phyloP scores from a whole-genome alignment of 2,888 invertebrate species.

The Coremacera marginata region DNA sequence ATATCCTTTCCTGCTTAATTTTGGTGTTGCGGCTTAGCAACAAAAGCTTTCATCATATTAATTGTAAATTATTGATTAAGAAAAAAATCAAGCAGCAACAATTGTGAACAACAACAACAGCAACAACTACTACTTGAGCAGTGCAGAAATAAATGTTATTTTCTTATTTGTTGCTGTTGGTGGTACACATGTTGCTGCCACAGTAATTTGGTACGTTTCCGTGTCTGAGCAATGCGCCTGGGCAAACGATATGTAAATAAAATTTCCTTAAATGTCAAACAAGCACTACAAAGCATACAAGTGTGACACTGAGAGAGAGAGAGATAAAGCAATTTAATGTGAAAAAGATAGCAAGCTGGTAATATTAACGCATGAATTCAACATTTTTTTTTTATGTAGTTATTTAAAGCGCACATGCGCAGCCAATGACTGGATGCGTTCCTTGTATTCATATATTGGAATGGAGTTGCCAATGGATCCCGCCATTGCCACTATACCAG shows the following conservation, averaged over 20 bases:
- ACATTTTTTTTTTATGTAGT: constrained; percentile 8
- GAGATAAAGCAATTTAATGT: neutral
- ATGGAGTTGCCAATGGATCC: neutral
- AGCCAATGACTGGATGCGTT: constrained; percentile 30
- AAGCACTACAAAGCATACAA: neutral
- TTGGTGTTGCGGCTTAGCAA: neutral
- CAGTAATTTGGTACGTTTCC: constrained; percentile 32
- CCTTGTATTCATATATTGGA: neutral
- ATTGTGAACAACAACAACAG: neutral
- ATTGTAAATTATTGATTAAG: constrained; percentile 39
- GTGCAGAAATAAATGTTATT: neutral
- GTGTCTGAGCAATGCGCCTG: constrained; percentile 19
- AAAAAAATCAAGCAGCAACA: neutral
- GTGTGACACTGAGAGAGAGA: neutral
- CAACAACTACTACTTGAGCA: neutral
- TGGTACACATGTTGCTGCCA: constrained; percentile 32
- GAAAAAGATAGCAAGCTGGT: neutral
- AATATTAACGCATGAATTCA: neutral
- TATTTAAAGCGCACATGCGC: constrained; percentile 46
- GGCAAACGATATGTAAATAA: constrained; percentile 17
- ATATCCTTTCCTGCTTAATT: no score
- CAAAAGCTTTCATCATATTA: constrained; percentile 16
- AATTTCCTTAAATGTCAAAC: constrained; percentile 32
- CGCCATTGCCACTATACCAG: neutral
- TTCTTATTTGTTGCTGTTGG: neutral